Base-by-base conservation (phyloP, 1,140 invertebrate genomes). In the Drosophila hydei region DNA sequence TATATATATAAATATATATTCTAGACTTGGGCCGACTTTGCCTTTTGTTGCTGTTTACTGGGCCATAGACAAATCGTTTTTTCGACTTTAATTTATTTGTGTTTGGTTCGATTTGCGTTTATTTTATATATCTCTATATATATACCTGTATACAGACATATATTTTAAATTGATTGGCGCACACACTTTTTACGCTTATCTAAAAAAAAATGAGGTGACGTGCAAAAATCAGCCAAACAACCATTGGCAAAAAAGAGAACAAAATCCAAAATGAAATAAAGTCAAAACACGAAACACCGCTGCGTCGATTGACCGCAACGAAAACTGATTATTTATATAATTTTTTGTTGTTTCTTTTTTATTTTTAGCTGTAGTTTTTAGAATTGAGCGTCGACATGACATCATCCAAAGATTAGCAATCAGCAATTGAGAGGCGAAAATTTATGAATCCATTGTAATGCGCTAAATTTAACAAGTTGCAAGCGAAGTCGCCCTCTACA, bases 401-500 rank as follows among this genome's bases (percentile, higher is more conserved):
- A 72, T 62, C 73, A 67, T 52, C 51, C 51, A 54, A 25, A 65
- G 83, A 88, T 87, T 87, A 75, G 79, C 55, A 56, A 76, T 80
- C 47, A 52, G 33, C 51, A 55, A 52, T 48, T 42, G 38, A 40
- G 58, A 58, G 65, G 80, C 65, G 74, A 68, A 79, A 85, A 85
- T 85, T 85, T 85, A 85, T 85, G 75, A 77, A 69, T 77, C 74
- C 73, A 85, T 85, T 85, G 81, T 85, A 85, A 85, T 85, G 77
- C 71, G 81, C 81, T 85, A 85, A 85, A 85, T 85, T 85, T 88
- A 85, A 85, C 81, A 87, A 85, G 70, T 88, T 87, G 83, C 81
- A 77, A 30, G 54, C 47, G 21, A 61, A 42, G 6, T 0, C 9
- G 5, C n/a, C 43, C 12, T 3, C 36, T 9, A 5, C 55, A 0